Evolutionary conservation across 2,888 invertebrate genomes (phyloP), one percentile per base, ranked within the genome.

Genomic region (Leucophenga maculata): DNA sequence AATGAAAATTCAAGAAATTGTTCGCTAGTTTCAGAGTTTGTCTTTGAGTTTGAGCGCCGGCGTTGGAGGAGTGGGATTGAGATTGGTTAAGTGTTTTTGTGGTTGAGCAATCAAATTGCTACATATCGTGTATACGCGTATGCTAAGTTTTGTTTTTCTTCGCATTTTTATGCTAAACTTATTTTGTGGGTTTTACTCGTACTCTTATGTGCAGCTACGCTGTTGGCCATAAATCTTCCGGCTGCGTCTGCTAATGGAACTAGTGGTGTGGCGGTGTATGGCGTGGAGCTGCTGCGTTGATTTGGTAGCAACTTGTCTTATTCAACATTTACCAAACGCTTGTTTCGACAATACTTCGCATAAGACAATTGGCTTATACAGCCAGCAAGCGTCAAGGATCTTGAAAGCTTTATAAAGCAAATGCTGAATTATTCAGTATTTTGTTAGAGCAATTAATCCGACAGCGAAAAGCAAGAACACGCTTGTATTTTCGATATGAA

Each of bases 141-240:
- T 65, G 26, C 4, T 32, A 48, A 13, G 18, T 26, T 50, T 11
- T 70, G 32, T 71, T 31, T 54, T 83, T 80, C 77, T 78, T 75
- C 78, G 82, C 82, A 81, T 77, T 80, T 80, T 81, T 83, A 77
- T 80, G 83, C 83, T 77, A 79, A 80, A 83, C 82, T 81, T 81
- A 82, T 80, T 80, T 81, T 80, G 72, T 71, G 81, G 75, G 77
- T 72, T 79, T 75, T 73, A 60, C 16, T 20, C 52, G 8, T 52
- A 18, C 20, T 73, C 73, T 66, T 57, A 57, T 67, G 64, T 60
- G 20, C 64, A 69, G 8, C 26, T 70, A 67, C 68, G 54, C 62
- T 68, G 69, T 65, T 62, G 68, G 78, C 80, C 74, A 83, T 80
- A 80, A 80, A 83, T 80, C 80, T 80, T 80, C 16, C 50, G 18